A percentile compares a stretch with the other conserved stretches of the same genome.
phyloP scores from a whole-genome alignment of 2,797 vertebrate genomes.

The Melanotaenia trifasciata region DNA sequence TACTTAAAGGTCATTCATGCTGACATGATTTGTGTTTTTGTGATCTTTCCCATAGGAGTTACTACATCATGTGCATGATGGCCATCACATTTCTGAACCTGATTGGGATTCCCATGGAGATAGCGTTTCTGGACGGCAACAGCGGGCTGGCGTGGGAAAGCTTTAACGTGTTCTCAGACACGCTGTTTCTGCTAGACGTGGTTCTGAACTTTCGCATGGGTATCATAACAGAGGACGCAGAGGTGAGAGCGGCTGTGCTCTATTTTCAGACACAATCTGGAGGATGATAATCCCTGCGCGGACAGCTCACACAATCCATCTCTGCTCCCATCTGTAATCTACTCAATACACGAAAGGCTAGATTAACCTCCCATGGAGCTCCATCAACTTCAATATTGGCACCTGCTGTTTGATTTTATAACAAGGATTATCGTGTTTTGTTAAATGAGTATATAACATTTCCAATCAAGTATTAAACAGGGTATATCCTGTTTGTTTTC shows the following conservation, averaged over 20 bases:
- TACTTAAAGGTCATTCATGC: not conserved
- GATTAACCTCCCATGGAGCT: constrained; percentile 63
- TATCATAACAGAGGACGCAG: constrained; percentile 82
- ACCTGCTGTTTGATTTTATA: constrained; percentile 68
- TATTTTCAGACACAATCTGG: constrained; percentile 75
- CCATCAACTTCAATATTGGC: constrained; percentile 53
- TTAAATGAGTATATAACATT: constrained; percentile 47
- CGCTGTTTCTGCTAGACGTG: constrained; percentile 84
- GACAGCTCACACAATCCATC: constrained; percentile 65
- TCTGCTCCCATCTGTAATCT: constrained; percentile 71
- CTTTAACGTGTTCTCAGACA: constrained; percentile 86
- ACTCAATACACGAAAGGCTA: constrained; percentile 66
- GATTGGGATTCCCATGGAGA: constrained; percentile 86
- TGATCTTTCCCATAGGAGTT: constrained; percentile 73
- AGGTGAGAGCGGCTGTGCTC: constrained; percentile 75
- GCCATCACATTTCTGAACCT: constrained; percentile 85
- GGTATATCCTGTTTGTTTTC: constrained; percentile 58
- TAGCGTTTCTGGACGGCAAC: constrained; percentile 82
- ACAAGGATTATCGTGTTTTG: constrained; percentile 60
- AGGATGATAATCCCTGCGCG: constrained; percentile 63
- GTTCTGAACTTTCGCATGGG: constrained; percentile 86
- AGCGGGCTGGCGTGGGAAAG: constrained; percentile 81
- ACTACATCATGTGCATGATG: constrained; percentile 87
- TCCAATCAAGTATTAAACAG: constrained; percentile 45
- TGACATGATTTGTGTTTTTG: constrained; percentile 3